Evolutionary conservation across 2,113 vertebrate genomes (phyloP).

Genomic region (Gobio gobio): DNA sequence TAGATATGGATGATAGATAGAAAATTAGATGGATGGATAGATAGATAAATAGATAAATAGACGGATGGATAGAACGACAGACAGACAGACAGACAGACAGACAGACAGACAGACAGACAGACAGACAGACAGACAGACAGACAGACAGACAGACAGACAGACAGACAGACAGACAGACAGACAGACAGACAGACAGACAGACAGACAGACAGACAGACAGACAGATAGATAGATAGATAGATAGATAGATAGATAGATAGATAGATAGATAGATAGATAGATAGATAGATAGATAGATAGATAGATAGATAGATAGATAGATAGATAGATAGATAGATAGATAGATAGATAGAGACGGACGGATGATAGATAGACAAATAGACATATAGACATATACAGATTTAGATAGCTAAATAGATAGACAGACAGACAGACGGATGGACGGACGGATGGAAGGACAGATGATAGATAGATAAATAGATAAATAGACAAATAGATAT

Average conservation of each 20-base stretch:
- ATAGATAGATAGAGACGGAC: not conserved
- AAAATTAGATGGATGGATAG: not conserved
- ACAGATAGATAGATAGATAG: no score
- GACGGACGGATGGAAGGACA: no score
- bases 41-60: fast-evolving
- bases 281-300: not conserved
- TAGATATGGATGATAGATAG: not conserved
- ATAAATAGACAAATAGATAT: no score
- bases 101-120: not conserved
- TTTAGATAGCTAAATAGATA: no score
- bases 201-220: fast-evolving
- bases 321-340: not conserved
- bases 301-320: not conserved
- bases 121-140: not conserved
- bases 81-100: fast-evolving
- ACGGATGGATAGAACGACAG: not conserved
- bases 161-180: not conserved
- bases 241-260: no score
- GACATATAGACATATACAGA: no score
- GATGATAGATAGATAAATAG: no score
- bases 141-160: not conserved
- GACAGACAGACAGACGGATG: no score
- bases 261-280: no score
- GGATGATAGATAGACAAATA: not conserved
- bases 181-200: not conserved